phyloP scores from a whole-genome alignment of 2,797 vertebrate genomes.

The Eulemur mongoz region DNA sequence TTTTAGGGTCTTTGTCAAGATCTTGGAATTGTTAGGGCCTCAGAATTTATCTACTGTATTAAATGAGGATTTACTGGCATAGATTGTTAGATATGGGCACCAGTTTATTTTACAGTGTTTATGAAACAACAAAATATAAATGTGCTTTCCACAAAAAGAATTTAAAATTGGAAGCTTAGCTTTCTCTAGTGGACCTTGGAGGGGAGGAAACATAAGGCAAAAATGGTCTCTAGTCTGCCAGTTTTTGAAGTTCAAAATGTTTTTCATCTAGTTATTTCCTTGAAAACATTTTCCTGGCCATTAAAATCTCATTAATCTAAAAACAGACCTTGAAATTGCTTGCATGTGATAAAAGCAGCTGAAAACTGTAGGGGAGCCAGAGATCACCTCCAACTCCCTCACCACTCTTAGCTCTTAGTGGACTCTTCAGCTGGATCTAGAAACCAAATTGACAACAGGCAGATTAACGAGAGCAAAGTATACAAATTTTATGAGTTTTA shows the following conservation, averaged over 20 bases:
- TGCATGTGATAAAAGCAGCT: neutral
- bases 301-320: neutral
- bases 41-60: neutral
- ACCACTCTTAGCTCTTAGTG: no score
- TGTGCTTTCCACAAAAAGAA: neutral
- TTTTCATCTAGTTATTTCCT: neutral
- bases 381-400: no score
- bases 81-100: neutral
- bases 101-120: neutral
- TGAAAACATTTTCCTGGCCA: neutral
- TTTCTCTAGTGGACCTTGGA: neutral
- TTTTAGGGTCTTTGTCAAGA: neutral
- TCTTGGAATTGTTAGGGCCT: neutral
- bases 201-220: neutral
- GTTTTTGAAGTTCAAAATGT: constrained; percentile 2
- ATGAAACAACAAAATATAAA: neutral
- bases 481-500: neutral
- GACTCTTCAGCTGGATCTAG: no score
- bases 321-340: neutral
- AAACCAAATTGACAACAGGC: neutral
- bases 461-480: neutral
- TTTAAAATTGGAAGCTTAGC: neutral
- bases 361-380: neutral
- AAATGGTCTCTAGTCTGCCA: neutral
- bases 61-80: neutral